A percentile compares a stretch with the other conserved stretches of the same genome.
Evolutionary conservation across 2,113 vertebrate genomes (phyloP).

Genomic region (Okapia johnstoni): DNA sequence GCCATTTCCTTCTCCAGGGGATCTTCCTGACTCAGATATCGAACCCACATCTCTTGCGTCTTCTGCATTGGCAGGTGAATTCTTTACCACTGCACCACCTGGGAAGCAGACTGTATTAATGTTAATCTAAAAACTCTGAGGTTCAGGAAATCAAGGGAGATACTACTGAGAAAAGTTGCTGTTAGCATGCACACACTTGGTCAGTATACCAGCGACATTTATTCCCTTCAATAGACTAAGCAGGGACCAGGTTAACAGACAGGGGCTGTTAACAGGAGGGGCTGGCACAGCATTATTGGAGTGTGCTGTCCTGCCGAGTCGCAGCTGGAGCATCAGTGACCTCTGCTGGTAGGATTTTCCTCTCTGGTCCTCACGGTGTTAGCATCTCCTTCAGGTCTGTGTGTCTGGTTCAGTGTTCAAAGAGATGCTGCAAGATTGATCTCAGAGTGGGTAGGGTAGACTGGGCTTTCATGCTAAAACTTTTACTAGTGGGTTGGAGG

Average conservation of each 20-base stretch:
- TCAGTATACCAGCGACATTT: neutral
- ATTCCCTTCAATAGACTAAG: neutral
- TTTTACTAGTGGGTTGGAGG: neutral
- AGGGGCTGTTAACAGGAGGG: neutral
- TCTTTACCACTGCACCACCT: neutral
- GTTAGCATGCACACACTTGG: too few relatives aligned
- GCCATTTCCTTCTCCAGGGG: neutral
- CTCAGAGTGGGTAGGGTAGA: fast-evolving
- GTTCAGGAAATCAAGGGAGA: neutral
- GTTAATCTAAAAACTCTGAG: neutral
- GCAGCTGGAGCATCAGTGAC: neutral
- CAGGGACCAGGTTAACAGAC: neutral
- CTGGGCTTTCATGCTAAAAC: neutral
- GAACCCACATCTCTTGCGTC: fast-evolving
- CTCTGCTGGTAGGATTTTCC: slow-evolving; percentile 46
- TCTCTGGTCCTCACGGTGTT: neutral
- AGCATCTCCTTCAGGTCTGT: neutral
- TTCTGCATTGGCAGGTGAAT: neutral
- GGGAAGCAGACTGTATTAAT: neutral
- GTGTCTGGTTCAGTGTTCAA: neutral
- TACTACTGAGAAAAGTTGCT: neutral
- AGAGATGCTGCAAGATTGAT: fast-evolving
- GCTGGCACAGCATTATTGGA: fast-evolving
- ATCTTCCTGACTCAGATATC: neutral
- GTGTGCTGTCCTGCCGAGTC: fast-evolving